Evolutionary conservation across 1,140 invertebrate genomes (phyloP).

Genomic region (Bombus sylvicola): DNA sequence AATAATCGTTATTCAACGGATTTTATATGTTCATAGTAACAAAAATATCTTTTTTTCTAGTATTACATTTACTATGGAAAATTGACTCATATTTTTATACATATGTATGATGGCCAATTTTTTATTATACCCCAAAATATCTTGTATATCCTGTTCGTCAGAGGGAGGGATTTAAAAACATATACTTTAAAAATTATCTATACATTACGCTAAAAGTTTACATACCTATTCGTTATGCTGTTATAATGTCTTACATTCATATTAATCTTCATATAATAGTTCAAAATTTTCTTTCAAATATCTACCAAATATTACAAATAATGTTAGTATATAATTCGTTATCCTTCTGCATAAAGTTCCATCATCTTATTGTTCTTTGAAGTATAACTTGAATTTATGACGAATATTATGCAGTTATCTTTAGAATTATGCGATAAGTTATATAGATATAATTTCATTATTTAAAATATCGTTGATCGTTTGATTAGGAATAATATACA

Average conservation of each 20-base stretch:
- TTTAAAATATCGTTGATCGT: constrained; percentile 29
- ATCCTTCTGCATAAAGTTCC: constrained; percentile 51
- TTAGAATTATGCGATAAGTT: constrained; percentile 25
- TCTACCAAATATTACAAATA: constrained; percentile 32
- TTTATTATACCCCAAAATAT: constrained; percentile 39
- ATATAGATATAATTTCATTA: constrained; percentile 22
- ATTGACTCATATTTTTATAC: constrained; percentile 45
- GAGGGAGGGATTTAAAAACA: constrained; percentile 27
- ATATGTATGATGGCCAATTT: constrained; percentile 18
- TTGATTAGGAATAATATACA: constrained; percentile 29
- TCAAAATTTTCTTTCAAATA: constrained; percentile 6
- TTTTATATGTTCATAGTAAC: constrained; percentile 32
- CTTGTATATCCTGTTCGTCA: constrained; percentile 28
- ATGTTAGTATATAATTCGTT: constrained; percentile 33
- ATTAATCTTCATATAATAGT: constrained; percentile 28
- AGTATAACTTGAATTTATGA: constrained; percentile 19
- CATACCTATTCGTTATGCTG: constrained; percentile 1
- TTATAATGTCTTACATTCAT: constrained; percentile 8
- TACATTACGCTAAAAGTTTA: constrained; percentile 28
- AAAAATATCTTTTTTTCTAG: constrained; percentile 37
- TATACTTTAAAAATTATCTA: constrained; percentile 46
- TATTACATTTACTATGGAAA: constrained; percentile 49
- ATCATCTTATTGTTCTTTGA: constrained; percentile 38
- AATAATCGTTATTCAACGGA: constrained; percentile 39
- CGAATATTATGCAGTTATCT: constrained; percentile 33